These are phyloP conservation scores for Sialis lutaria DNA, from an alignment of 2,888 invertebrate genomes.

Conservation along the genomic window DNA sequence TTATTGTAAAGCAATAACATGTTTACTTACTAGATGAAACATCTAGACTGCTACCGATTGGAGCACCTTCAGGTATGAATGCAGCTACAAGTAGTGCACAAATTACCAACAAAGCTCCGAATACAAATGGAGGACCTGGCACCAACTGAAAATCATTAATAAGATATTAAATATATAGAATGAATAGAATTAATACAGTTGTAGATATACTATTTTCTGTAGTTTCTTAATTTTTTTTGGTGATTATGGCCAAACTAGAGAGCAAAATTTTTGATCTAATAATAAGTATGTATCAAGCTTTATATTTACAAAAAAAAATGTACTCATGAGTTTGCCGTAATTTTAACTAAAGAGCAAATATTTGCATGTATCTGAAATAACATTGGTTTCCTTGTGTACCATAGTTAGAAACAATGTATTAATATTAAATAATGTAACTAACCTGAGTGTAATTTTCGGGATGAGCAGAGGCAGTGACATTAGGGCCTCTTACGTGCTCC, in stretches of 20 bases:
- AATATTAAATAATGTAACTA: not conserved
- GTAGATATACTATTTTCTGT: too few relatives aligned
- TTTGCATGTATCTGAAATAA: too few relatives aligned
- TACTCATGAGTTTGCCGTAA: not conserved
- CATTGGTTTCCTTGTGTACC: too few relatives aligned
- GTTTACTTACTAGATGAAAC: slow-evolving; percentile 40
- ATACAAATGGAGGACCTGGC: slow-evolving; percentile 96
- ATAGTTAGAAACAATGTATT: too few relatives aligned
- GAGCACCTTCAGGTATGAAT: slow-evolving; percentile 57
- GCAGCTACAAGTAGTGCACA: slow-evolving; percentile 86
- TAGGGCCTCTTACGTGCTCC: slow-evolving; percentile 31
- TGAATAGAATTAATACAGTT: too few relatives aligned
- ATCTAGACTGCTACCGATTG: slow-evolving; percentile 28
- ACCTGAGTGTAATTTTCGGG: slow-evolving; percentile 34
- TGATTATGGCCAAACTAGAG: too few relatives aligned
- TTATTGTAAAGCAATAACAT: too few relatives aligned
- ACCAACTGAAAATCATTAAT: slow-evolving; percentile 40
- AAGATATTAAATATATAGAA: too few relatives aligned
- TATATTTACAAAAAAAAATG: not conserved
- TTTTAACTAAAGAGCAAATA: too few relatives aligned
- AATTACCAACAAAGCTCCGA: slow-evolving; percentile 92
- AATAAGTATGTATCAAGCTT: too few relatives aligned
- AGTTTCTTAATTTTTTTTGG: too few relatives aligned
- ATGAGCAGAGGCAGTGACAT: slow-evolving; percentile 18
- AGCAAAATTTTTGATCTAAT: too few relatives aligned